Evolutionary conservation across 2,797 vertebrate species (phyloP).

Genomic region (Oophaga sylvatica): DNA sequence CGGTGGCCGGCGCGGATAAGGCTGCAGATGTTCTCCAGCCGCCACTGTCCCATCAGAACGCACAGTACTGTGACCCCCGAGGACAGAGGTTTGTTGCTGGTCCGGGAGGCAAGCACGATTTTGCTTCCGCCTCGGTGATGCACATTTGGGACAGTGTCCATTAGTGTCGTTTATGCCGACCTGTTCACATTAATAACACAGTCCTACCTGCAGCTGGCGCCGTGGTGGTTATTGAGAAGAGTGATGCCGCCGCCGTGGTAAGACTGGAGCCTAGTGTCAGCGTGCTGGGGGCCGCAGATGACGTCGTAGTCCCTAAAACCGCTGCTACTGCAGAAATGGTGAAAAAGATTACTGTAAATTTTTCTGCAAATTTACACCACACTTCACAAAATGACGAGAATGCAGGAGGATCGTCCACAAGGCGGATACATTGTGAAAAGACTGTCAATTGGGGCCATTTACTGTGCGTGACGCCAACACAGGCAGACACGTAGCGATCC

Average conservation of each 20-base stretch:
- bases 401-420: not conserved
- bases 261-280: conserved; percentile 74
- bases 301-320: conserved; percentile 53
- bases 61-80: too few relatives aligned
- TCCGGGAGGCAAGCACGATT: too few relatives aligned
- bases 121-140: too few relatives aligned
- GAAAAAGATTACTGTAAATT: not conserved
- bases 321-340: not conserved
- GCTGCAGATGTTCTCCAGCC: too few relatives aligned
- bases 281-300: conserved; percentile 62
- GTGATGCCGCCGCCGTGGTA: conserved; percentile 66
- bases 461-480: too few relatives aligned
- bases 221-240: conserved; percentile 65
- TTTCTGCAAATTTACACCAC: not conserved
- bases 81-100: too few relatives aligned
- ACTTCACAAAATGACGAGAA: too few relatives aligned
- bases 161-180: conserved; percentile 64
- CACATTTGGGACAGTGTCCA: too few relatives aligned
- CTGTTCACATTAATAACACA: conserved; percentile 66
- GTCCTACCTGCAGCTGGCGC: conserved; percentile 63
- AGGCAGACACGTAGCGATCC: too few relatives aligned
- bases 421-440: not conserved
- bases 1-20: too few relatives aligned
- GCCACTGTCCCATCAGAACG: too few relatives aligned
- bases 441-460: too few relatives aligned